Conservation (phyloP, 2,888 invertebrate genomes). For the Sesamia inferens region DNA sequence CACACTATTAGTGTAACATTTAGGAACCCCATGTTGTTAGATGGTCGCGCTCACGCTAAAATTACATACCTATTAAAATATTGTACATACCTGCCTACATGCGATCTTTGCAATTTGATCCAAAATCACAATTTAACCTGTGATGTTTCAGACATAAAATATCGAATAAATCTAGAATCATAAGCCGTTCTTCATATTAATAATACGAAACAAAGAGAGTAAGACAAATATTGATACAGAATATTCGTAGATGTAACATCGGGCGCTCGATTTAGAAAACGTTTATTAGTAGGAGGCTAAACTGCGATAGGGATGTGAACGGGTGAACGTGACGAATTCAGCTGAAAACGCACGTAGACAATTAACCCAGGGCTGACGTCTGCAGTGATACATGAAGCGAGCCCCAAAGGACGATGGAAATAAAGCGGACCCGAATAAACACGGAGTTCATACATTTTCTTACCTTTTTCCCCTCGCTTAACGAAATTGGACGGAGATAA, state of each 20-base stretch:
- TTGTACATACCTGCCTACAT: not conserved
- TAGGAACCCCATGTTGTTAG: conserved; percentile 15
- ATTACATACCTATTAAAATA: conserved; percentile 38
- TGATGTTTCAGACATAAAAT: conserved; percentile 10
- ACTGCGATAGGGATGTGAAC: conserved; percentile 65
- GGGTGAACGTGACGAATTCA: conserved; percentile 82
- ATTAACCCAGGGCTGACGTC: conserved; percentile 84
- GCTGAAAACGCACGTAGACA: conserved; percentile 86
- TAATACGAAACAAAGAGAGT: conserved; percentile 30
- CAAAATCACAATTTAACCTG: conserved; percentile 17
- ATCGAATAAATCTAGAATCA: conserved; percentile 36
- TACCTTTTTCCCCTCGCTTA: conserved; percentile 68
- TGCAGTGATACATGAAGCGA: conserved; percentile 82
- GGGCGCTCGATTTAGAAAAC: conserved; percentile 63
- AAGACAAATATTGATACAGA: conserved; percentile 44
- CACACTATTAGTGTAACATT: conserved; percentile 20
- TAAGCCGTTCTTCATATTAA: conserved; percentile 20
- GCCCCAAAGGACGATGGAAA: conserved; percentile 74
- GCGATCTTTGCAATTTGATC: conserved; percentile 11
- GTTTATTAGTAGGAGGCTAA: conserved; percentile 72
- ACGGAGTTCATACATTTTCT: conserved; percentile 74
- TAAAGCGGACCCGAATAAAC: conserved; percentile 80
- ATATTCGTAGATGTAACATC: conserved; percentile 54
- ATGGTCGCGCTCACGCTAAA: conserved; percentile 19
- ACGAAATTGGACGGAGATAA: conserved; percentile 67